Base-by-base conservation (phyloP, 1,140 invertebrate genomes). In the Brachionus paranguensis region DNA sequence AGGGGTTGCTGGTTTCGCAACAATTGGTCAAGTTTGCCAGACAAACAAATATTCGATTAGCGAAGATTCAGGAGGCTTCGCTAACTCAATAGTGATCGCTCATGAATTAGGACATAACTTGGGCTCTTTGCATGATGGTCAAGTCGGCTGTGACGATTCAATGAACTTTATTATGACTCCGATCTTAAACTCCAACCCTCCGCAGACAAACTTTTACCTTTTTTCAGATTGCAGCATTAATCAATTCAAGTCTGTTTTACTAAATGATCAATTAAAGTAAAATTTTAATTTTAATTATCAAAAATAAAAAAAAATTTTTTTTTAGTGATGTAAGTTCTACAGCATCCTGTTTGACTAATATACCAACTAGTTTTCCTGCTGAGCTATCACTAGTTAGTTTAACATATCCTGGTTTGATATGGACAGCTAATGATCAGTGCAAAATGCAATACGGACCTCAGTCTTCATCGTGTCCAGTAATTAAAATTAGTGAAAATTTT, bases 101-200 rank as follows among this genome's bases (percentile, higher is more conserved):
- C 74, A 78, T 7, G 74, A 78, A 45, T 27, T 78, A 14, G 74
- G 43, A 14, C 74, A 78, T 29, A 78, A 78, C 17, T 78, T 78
- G 50, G 74, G 74, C n/a, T 37, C 50, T 17, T n/a, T 78, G 5
- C 74, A 78, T 29, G 74, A 78, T 55, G 74, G 74, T 17, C 4
- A 50, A 12, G 33, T 12, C 7, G 74, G 74, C 43, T 78, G 74
- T 78, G 12, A 20, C 43, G 29, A 37, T 24, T 41, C 74, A 24
- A 8, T 27, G 17, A 78, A 78, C 29, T 78, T 43, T 29, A 78
- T 78, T 27, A 78, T 78, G 74, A 55, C 74, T 11, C 74, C 74
- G n/a, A 8, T 24, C 6, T 11, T 55, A 27, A 78, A n/a, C 10
- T 41, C 37, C 37, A 14, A 17, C n/a, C n/a, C 33, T 24, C 50